Evolutionary conservation across 2,797 vertebrate genomes (phyloP), one percentile per base, ranked within the genome.

Genomic region (Falco biarmicus): DNA sequence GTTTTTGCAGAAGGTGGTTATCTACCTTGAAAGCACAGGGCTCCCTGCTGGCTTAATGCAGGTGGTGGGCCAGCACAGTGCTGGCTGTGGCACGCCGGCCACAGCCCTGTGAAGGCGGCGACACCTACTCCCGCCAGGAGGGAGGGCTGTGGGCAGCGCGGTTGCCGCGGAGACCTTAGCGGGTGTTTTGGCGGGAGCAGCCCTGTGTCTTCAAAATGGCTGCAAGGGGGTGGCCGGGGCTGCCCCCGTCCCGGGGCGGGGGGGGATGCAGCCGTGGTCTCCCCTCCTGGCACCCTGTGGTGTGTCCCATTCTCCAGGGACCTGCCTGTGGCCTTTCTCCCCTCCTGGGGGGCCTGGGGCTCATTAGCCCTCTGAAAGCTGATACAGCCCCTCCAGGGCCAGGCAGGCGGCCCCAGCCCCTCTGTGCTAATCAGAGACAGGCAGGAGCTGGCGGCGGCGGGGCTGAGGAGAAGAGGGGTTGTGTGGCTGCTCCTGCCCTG

Each of bases 391-490:
- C 78, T 84, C 5, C 5, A 28, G 79, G 93, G 50, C 83, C 69
- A 13, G 2, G 5, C 10, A 6, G 69, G 70, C 31, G 7, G 75
- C 81, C 84, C 34, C 2, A 54, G 70, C 77, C 84, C 74, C 93
- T 90, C 61, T 61, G 25, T 76, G 93, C 84, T 96, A 96, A 96
- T 94, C 80, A 86, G 95, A 94, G 88, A 47, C 95, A 97, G 95
- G 83, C 94, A 57, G 86, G 88, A 53, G 80, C 47, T 6, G 7
- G 87, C 37, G 88, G 80, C 56, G 21, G 74, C 85, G 4, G 13
- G 93, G 85, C 83, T 11, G 29, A 1, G 17, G 53, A 28, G 41
- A 32, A 25, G 59, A 64, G 25, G 43, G 53, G 53, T 26, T 37
- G 37, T 4, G 29, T 4, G 83, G 73, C 73, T 47, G 61, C 77